phyloP scores from a whole-genome alignment of 2,113 vertebrate species.

The Rostratula benghalensis region DNA sequence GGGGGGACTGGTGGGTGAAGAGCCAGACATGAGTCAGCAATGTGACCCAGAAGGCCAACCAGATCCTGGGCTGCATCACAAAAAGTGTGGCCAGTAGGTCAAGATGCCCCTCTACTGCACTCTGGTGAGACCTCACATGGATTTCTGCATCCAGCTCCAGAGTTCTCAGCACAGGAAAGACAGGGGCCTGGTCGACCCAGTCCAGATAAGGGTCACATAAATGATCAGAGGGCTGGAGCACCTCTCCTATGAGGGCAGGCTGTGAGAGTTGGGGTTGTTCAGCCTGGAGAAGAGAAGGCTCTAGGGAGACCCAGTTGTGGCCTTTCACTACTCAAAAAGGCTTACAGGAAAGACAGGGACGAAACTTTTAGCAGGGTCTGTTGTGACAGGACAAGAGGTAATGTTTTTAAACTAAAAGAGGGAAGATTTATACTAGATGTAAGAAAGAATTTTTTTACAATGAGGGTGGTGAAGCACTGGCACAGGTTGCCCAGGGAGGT shows the following conservation, averaged over 20 bases:
- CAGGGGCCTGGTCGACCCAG: neutral
- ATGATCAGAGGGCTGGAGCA: neutral
- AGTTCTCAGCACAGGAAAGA: neutral
- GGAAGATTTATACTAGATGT: neutral
- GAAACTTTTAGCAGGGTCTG: neutral
- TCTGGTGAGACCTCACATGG: neutral
- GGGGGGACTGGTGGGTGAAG: neutral
- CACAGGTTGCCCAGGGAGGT: neutral
- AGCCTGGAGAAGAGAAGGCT: neutral
- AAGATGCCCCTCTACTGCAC: neutral
- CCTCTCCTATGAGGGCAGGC: neutral
- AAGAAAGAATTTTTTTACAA: neutral
- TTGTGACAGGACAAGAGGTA: neutral
- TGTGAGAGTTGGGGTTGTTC: neutral
- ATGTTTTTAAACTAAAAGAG: neutral
- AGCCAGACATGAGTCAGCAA: neutral
- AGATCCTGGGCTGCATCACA: neutral
- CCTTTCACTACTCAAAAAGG: neutral
- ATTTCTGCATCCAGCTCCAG: neutral
- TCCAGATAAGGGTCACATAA: neutral
- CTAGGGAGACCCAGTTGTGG: neutral
- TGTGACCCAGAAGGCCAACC: neutral
- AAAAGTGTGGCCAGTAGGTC: neutral
- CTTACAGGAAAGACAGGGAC: neutral
- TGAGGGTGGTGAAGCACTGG: neutral